These are phyloP conservation scores for Eurosta solidaginis DNA, from an alignment of 1,140 invertebrate genomes.

Conservation along the genomic window DNA sequence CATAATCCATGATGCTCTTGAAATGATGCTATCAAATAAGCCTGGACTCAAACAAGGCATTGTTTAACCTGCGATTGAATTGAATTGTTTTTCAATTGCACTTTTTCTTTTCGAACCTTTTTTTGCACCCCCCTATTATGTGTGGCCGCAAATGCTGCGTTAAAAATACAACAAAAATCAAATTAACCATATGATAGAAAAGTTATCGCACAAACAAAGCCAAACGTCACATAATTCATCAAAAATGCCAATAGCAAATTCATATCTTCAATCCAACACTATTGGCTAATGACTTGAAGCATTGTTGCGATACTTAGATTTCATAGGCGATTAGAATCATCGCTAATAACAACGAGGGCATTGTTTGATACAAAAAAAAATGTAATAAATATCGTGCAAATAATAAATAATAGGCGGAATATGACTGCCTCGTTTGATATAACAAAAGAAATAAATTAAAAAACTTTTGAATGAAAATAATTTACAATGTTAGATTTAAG, in stretches of 20 bases:
- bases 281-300: not conserved
- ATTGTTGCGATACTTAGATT: not conserved
- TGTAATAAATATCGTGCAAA: not conserved
- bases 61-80: too few species aligned
- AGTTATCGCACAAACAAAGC: not conserved
- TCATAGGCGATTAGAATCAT: conserved; percentile 19
- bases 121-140: not conserved
- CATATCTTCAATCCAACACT: not conserved
- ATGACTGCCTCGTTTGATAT: not conserved
- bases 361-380: conserved; percentile 5
- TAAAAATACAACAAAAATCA: not conserved
- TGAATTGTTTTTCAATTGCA: not conserved
- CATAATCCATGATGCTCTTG: too few species aligned
- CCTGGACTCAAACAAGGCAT: too few species aligned
- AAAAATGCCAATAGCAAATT: not conserved
- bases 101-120: not conserved
- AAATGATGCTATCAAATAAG: too few species aligned
- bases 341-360: not conserved
- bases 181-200: not conserved
- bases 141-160: not conserved
- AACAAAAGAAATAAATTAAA: not conserved
- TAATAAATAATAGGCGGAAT: not conserved
- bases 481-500: not conserved
- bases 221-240: not conserved
- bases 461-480: not conserved